Conservation (phyloP, 2,797 vertebrate genomes). For the Centropyge bicolor region DNA sequence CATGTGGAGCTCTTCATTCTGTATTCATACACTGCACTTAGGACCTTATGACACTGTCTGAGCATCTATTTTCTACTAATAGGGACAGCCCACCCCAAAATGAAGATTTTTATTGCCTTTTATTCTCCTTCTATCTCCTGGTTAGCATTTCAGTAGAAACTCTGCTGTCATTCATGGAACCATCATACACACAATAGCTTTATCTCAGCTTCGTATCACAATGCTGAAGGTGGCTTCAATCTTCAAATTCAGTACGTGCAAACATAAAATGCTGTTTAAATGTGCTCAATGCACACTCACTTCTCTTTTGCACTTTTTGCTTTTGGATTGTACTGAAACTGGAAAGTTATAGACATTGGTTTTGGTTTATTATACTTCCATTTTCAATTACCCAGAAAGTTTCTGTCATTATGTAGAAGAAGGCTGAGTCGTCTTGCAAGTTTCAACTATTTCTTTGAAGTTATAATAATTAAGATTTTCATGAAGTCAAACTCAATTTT, state of each 20-base stretch:
- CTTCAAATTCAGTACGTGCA: neutral
- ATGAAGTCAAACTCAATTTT: neutral
- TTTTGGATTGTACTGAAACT: too few relatives aligned
- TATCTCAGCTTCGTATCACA: neutral
- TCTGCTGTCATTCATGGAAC: neutral
- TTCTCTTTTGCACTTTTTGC: neutral
- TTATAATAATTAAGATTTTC: neutral
- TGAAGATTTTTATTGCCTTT: neutral
- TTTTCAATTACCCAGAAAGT: neutral
- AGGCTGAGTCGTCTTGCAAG: neutral
- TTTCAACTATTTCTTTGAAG: neutral
- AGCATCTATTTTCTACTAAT: neutral
- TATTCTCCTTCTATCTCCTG: neutral
- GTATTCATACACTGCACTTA: constrained; percentile 36
- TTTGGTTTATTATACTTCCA: neutral
- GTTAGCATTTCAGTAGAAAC: neutral
- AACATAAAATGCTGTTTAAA: neutral
- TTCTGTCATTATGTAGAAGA: neutral
- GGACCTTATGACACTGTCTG: neutral
- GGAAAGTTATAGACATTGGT: neutral
- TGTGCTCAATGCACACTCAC: neutral
- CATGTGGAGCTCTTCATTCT: constrained; percentile 25
- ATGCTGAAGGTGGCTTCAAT: neutral
- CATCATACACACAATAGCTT: neutral
- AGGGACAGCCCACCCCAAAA: constrained; percentile 39